These are phyloP conservation scores for Alouatta palliata DNA, from an alignment of 2,113 vertebrate species.

Conservation along the genomic window DNA sequence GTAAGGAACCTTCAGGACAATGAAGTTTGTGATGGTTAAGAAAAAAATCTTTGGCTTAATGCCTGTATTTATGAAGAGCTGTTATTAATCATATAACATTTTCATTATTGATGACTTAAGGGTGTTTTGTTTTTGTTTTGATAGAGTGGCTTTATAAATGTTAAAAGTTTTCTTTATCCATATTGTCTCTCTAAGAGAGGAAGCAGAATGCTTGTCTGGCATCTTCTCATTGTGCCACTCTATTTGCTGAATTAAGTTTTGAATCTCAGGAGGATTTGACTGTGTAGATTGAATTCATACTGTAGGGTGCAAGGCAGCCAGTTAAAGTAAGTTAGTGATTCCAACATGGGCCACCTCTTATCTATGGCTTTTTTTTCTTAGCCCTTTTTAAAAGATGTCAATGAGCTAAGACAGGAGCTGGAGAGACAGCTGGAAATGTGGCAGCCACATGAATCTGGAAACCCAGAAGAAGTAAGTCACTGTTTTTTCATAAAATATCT, in stretches of 20 bases:
- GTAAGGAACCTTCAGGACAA: not conserved
- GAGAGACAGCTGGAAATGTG: constrained; percentile 94
- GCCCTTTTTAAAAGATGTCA: constrained; percentile 86
- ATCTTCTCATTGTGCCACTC: not conserved
- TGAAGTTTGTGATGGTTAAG: not conserved
- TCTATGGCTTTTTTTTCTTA: constrained; percentile 72
- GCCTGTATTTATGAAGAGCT: not conserved
- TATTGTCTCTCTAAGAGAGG: not conserved
- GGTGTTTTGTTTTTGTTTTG: not conserved
- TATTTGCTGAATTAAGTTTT: not conserved
- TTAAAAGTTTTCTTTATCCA: not conserved
- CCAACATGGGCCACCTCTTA: not conserved
- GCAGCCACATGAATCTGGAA: constrained; percentile 88
- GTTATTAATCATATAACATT: not conserved
- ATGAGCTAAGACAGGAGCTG: constrained; percentile 92
- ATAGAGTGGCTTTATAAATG: not conserved
- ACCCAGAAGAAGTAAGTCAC: constrained; percentile 89
- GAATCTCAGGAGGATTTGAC: not conserved
- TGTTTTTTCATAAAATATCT: not conserved
- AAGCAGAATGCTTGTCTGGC: not conserved
- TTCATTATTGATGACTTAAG: not conserved
- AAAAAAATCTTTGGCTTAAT: not conserved
- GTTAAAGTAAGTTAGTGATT: not conserved
- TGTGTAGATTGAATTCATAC: not conserved
- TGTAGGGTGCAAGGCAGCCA: not conserved